phyloP scores from a whole-genome alignment of 1,140 invertebrate species.

The Physella acuta region DNA sequence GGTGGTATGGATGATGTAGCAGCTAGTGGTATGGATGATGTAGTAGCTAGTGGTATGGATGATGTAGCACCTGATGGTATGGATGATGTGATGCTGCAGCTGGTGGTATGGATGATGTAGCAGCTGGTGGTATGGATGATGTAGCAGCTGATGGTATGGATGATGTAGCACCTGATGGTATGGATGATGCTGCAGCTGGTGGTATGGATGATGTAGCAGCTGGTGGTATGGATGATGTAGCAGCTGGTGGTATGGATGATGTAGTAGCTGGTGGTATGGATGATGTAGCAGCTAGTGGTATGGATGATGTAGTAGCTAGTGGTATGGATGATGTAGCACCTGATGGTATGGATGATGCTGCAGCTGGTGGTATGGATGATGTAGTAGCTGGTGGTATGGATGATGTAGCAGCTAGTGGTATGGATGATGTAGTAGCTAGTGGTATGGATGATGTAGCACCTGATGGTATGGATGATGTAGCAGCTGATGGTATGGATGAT shows the following conservation, averaged over 20 bases:
- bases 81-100: neutral
- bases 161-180: neutral
- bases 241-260: neutral
- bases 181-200: neutral
- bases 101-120: neutral
- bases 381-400: neutral
- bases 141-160: neutral
- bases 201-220: neutral
- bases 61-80: neutral
- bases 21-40: neutral
- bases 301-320: neutral
- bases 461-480: neutral
- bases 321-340: neutral
- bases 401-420: neutral
- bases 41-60: neutral
- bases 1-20: neutral
- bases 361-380: neutral
- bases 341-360: neutral
- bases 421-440: neutral
- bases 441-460: neutral
- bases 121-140: neutral
- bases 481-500: neutral
- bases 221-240: neutral
- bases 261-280: neutral
- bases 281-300: neutral